These are phyloP conservation scores for Dasypolia templi DNA, from an alignment of 2,888 invertebrate species.

Conservation along the genomic window DNA sequence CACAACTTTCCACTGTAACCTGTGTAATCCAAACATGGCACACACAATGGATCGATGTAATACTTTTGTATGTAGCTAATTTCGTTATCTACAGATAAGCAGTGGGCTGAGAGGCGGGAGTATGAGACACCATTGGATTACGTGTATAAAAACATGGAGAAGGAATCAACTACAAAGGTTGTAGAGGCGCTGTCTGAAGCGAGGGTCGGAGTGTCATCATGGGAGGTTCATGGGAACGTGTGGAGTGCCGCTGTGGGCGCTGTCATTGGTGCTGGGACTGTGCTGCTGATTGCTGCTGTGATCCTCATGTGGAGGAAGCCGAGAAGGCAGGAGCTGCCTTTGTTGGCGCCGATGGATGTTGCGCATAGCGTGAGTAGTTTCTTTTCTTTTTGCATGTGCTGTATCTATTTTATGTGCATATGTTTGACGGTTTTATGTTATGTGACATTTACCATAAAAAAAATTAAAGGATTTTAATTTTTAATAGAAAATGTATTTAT, in stretches of 20 bases:
- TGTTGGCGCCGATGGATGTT: slow-evolving; percentile 84
- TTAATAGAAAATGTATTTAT: too few species aligned
- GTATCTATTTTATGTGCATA: not conserved
- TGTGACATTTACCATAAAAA: not conserved
- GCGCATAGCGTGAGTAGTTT: slow-evolving; percentile 82
- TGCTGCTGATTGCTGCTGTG: slow-evolving; percentile 80
- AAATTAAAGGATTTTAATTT: too few species aligned
- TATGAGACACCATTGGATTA: slow-evolving; percentile 78
- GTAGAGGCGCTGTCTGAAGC: slow-evolving; percentile 72
- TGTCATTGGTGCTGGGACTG: slow-evolving; percentile 82
- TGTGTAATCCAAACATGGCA: slow-evolving; percentile 58
- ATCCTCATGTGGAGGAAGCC: slow-evolving; percentile 82
- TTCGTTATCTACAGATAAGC: slow-evolving; percentile 88
- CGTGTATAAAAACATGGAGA: slow-evolving; percentile 58
- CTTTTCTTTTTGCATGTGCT: not conserved
- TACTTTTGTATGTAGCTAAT: slow-evolving; percentile 82
- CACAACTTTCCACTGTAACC: slow-evolving; percentile 50
- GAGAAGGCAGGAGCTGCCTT: slow-evolving; percentile 75
- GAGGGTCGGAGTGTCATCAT: slow-evolving; percentile 63
- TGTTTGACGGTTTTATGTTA: not conserved
- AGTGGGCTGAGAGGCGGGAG: slow-evolving; percentile 80
- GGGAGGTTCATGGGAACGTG: slow-evolving; percentile 74
- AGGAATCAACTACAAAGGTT: slow-evolving; percentile 57
- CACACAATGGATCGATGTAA: slow-evolving; percentile 82
- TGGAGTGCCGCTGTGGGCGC: slow-evolving; percentile 86